Evolutionary conservation across 2,113 vertebrate species (phyloP).

Genomic region (Ictalurus furcatus): DNA sequence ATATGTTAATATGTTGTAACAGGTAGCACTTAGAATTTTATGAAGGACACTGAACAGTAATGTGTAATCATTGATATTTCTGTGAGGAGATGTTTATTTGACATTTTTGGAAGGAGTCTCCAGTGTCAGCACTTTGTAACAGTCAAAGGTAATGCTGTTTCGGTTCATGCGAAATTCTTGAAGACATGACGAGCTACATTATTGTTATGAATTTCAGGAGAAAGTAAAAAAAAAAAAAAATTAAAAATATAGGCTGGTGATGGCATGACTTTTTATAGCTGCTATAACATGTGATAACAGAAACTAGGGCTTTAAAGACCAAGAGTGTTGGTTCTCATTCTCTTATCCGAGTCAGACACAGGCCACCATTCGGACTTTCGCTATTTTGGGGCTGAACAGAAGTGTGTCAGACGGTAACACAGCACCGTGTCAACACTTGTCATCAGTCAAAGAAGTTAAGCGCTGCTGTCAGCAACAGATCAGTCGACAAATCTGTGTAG

Average conservation of each 20-base stretch:
- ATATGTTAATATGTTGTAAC: too few species aligned
- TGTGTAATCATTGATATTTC: neutral
- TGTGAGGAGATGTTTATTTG: neutral
- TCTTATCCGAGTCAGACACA: neutral
- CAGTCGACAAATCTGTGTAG: neutral
- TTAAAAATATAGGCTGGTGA: neutral
- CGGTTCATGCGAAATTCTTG: neutral
- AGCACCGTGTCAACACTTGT: conserved; percentile 12
- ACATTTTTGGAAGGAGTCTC: neutral
- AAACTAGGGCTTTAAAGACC: neutral
- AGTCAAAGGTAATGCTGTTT: neutral
- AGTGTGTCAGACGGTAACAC: neutral
- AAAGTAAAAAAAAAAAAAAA: neutral
- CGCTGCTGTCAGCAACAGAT: neutral
- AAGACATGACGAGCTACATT: neutral
- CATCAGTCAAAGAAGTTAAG: neutral
- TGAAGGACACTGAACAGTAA: neutral
- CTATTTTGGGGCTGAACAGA: conserved; percentile 7
- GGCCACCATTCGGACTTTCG: neutral
- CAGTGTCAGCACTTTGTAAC: neutral
- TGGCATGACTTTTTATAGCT: neutral
- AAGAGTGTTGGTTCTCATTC: neutral
- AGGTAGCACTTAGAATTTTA: neutral
- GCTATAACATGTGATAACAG: neutral
- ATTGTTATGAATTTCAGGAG: neutral